phyloP scores from a whole-genome alignment of 2,888 invertebrate species.

The Minunthozetes semirufus region DNA sequence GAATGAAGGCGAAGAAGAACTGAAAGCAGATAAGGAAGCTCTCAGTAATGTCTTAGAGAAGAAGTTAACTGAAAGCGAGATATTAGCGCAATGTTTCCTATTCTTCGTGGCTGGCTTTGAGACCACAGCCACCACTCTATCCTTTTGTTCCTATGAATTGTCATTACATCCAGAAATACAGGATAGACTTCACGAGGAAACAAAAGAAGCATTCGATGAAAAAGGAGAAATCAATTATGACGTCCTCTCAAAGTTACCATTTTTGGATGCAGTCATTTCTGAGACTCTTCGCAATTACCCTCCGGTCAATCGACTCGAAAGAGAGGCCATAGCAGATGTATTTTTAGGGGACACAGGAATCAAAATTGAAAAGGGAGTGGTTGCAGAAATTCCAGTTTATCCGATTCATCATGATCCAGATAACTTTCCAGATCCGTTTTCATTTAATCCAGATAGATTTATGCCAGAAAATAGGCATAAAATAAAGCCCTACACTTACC shows the following conservation, averaged over 20 bases:
- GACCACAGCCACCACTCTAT: background rate
- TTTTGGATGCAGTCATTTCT: background rate
- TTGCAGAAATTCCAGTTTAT: background rate
- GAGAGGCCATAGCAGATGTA: background rate
- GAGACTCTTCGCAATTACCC: background rate
- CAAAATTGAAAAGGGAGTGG: background rate
- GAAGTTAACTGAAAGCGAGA: background rate
- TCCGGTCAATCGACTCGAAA: background rate
- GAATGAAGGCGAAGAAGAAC: background rate
- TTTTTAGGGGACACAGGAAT: background rate
- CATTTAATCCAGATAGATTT: background rate
- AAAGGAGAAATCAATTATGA: background rate
- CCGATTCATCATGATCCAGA: background rate
- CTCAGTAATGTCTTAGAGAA: background rate
- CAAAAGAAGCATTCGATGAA: background rate
- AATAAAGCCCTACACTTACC: background rate
- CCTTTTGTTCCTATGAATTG: background rate
- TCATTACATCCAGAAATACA: background rate
- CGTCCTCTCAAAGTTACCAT: background rate
- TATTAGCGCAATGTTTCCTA: background rate
- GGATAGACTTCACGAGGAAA: background rate
- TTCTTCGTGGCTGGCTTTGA: background rate
- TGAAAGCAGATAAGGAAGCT: background rate
- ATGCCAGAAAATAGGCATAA: background rate
- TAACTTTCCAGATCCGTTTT: background rate